Conservation (phyloP, 2,113 vertebrate species). For the Smithornis capensis region DNA sequence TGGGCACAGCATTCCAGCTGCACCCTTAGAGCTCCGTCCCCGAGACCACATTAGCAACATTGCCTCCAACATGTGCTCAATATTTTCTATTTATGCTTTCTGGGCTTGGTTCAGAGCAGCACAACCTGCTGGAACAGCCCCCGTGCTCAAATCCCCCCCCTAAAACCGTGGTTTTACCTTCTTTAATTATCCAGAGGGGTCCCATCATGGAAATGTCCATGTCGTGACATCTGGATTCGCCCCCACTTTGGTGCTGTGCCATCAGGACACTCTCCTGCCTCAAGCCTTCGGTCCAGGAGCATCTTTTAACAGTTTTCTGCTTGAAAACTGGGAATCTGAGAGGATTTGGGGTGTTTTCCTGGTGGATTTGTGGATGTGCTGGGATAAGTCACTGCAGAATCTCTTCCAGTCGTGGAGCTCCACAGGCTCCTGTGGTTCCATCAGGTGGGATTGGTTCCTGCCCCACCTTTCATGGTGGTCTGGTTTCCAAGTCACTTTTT, state of each 20-base stretch:
- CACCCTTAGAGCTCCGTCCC: slow-evolving; percentile 2
- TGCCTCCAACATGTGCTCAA: neutral
- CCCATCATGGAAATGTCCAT: neutral
- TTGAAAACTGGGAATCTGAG: neutral
- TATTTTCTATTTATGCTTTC: neutral
- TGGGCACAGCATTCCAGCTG: slow-evolving; percentile 25
- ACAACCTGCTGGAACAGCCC: neutral
- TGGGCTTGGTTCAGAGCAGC: neutral
- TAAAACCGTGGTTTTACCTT: neutral
- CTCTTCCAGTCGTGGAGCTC: neutral
- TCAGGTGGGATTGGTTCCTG: neutral
- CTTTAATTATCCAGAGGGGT: neutral
- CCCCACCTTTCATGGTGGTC: neutral
- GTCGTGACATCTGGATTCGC: neutral
- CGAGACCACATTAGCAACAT: slow-evolving; percentile 12
- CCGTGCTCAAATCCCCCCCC: neutral
- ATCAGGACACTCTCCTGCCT: neutral
- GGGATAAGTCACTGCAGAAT: neutral
- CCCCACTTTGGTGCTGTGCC: neutral
- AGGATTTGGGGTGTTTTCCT: no score
- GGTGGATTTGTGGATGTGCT: neutral
- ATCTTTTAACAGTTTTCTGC: neutral
- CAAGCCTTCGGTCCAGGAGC: neutral
- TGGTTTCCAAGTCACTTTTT: neutral
- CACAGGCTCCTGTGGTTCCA: neutral